Percentiles rank a stretch among this genome's conserved stretches.
Conservation (phyloP, 2,113 vertebrate species). For the Mormyrus iriodes region DNA sequence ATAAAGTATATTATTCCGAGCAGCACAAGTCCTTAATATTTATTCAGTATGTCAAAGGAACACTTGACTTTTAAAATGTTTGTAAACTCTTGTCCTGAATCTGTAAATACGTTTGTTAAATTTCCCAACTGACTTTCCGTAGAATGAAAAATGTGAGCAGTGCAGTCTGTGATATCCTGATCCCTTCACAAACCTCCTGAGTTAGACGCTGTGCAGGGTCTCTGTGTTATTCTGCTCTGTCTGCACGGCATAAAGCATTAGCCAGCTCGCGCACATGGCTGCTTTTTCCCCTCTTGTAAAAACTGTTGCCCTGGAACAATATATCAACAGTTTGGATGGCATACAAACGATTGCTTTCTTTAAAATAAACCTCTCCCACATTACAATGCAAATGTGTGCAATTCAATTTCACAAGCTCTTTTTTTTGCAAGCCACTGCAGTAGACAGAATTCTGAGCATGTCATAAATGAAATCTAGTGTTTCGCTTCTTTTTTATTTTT, state of each 20-base stretch:
- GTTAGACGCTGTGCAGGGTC: constrained; percentile 23
- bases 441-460: not conserved
- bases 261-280: constrained; percentile 33
- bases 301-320: constrained; percentile 28
- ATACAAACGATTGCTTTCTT: constrained; percentile 44
- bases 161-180: not conserved
- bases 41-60: constrained; percentile 1
- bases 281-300: constrained; percentile 38
- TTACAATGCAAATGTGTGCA: constrained; percentile 3
- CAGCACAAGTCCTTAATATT: not conserved
- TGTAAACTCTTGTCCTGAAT: not conserved
- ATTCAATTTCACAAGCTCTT: not conserved
- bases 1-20: not conserved
- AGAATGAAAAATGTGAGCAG: not conserved
- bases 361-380: constrained; percentile 45
- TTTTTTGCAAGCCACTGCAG: not conserved
- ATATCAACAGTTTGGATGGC: constrained; percentile 51
- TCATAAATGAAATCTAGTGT: not conserved
- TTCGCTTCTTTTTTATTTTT: not conserved
- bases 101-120: not conserved
- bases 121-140: not conserved
- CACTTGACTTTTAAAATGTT: not conserved
- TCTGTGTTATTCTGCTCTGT: constrained; percentile 35
- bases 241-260: constrained; percentile 29
- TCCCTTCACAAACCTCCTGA: constrained; percentile 16